These are phyloP conservation scores for Tyria jacobaeae DNA, from an alignment of 2,888 invertebrate genomes.

Conservation along the genomic window DNA sequence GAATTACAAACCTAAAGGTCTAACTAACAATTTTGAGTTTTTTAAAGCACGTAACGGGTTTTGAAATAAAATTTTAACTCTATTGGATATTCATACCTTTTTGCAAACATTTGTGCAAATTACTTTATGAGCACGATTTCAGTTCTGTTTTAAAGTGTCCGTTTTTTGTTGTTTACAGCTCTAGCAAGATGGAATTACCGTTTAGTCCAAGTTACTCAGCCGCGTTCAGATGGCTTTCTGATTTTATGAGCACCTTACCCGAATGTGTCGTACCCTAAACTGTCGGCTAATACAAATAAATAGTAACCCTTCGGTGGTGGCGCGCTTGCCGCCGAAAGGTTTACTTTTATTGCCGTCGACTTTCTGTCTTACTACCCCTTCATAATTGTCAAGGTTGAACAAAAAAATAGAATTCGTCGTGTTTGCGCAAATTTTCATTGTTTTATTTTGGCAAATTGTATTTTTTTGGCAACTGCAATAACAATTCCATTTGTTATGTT, in stretches of 20 bases:
- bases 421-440: conserved; percentile 67
- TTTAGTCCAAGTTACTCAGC: conserved; percentile 59
- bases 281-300: conserved; percentile 79
- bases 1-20: conserved; percentile 69
- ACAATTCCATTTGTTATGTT: conserved; percentile 45
- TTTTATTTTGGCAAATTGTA: conserved; percentile 58
- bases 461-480: conserved; percentile 53
- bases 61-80: conserved; percentile 71
- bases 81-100: conserved; percentile 76
- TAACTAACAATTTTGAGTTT: conserved; percentile 65
- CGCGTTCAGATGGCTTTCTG: conserved; percentile 58
- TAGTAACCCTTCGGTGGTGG: conserved; percentile 83
- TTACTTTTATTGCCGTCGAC: conserved; percentile 81
- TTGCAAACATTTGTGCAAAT: conserved; percentile 85
- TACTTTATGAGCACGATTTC: conserved; percentile 80
- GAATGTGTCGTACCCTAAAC: conserved; percentile 69
- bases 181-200: conserved; percentile 60
- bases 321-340: conserved; percentile 80
- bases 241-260: conserved; percentile 65
- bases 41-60: conserved; percentile 72
- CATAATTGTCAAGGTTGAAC: conserved; percentile 77
- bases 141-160: conserved; percentile 67
- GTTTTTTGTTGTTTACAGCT: conserved; percentile 79
- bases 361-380: conserved; percentile 81
- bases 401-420: conserved; percentile 65